These are phyloP conservation scores for Archocentrus centrarchus DNA, from an alignment of 2,113 vertebrate genomes.

Conservation along the genomic window DNA sequence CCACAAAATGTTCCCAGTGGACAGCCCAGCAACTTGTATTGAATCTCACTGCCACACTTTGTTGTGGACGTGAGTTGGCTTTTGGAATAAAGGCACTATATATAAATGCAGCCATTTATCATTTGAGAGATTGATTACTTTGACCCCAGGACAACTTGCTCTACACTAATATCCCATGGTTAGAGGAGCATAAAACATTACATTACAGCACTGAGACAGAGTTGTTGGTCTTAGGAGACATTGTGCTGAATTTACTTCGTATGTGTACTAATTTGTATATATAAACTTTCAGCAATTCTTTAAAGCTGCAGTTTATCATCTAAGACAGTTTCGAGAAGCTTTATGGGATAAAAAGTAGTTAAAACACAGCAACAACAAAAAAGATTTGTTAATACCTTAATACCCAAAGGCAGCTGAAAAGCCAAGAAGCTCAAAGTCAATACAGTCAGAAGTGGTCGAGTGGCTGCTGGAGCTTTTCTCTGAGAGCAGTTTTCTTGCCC, in stretches of 20 bases:
- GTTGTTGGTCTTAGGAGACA: neutral
- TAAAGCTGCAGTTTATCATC: neutral
- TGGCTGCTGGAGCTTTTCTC: neutral
- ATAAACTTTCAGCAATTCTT: neutral
- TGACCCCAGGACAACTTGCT: neutral
- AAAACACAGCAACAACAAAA: slow-evolving; percentile 13
- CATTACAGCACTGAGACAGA: neutral
- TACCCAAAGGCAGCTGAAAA: neutral
- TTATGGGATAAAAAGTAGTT: neutral
- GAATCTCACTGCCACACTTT: neutral
- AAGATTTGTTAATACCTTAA: neutral
- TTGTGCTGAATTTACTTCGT: neutral
- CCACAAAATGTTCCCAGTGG: neutral
- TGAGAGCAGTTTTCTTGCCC: slow-evolving; percentile 2
- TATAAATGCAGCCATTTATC: neutral
- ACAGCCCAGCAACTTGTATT: neutral
- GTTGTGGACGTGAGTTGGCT: neutral
- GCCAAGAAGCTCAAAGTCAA: slow-evolving; percentile 24
- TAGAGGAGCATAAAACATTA: neutral
- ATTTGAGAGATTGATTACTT: neutral
- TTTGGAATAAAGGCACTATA: neutral
- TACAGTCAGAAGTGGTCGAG: slow-evolving; percentile 9
- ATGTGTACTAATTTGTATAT: neutral
- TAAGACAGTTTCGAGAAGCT: neutral
- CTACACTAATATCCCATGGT: neutral